phyloP scores from a whole-genome alignment of 2,797 vertebrate genomes.

The Chrysocyon brachyurus region DNA sequence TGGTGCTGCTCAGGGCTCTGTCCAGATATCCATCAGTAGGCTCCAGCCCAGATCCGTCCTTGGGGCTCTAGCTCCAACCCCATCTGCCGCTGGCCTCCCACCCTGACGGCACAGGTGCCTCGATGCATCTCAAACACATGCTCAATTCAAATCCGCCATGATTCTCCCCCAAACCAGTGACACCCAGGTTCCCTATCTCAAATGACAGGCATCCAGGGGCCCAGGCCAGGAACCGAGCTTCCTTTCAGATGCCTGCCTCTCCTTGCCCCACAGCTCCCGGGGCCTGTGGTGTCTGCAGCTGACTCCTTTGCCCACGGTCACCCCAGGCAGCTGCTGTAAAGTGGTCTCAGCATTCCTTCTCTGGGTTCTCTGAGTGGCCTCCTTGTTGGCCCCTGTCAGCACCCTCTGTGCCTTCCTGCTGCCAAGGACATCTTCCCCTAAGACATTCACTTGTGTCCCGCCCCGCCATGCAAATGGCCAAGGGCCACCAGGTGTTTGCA shows the following conservation, averaged over 20 bases:
- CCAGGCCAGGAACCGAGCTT: not conserved
- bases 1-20: not conserved
- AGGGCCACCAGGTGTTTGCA: not conserved
- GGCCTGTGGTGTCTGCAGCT: not conserved
- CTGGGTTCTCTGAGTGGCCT: too few species aligned
- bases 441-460: too few species aligned
- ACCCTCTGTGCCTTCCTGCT: not conserved
- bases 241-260: not conserved
- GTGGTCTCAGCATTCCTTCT: not conserved
- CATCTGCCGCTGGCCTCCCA: not conserved
- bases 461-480: not conserved
- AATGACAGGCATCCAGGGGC: not conserved
- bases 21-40: rapidly evolving
- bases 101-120: not conserved
- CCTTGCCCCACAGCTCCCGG: not conserved
- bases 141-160: not conserved
- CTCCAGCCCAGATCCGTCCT: not conserved
- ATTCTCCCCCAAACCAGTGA: too few species aligned
- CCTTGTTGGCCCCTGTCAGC: not conserved
- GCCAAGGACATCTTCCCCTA: not conserved
- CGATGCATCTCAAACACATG: not conserved
- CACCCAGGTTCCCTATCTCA: not conserved
- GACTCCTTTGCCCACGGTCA: too few species aligned
- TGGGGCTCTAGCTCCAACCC: not conserved
- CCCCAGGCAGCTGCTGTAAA: not conserved